Base-by-base conservation (phyloP, 1,140 invertebrate genomes). In the Drosophila gunungcola region DNA sequence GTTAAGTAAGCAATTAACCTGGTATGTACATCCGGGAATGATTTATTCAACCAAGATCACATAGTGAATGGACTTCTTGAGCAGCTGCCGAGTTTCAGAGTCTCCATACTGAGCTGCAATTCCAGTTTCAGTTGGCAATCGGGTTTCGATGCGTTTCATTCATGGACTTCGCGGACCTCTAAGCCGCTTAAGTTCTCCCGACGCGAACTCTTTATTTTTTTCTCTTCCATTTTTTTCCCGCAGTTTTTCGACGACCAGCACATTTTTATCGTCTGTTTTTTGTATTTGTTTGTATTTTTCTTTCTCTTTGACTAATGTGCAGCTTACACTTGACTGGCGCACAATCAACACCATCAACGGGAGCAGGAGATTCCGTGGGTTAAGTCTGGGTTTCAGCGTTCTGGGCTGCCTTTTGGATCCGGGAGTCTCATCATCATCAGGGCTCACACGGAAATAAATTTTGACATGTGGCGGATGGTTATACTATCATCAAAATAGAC, bases 311-410 rank as follows among this genome's bases (percentile, higher is more conserved):
- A 88, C 84, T 88, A 88, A 88, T 88, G 84, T 88, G 76, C 84
- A 88, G 80, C 84, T 89, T 88, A 88, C 84, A 88, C 84, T 88
- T 88, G 84, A 88, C 84, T 89, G 84, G 80, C 84, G 80, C 84
- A 89, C 84, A 88, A 88, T 88, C 84, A 88, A 88, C 84, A 89
- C 84, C 84, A 88, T 84, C 83, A 70, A 63, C 74, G 58, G 61
- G 77, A 58, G 51, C 56, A 55, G 42, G 61, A 51, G 60, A 58
- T 52, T 65, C 72, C 62, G 63, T 55, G 21, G 48, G 42, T 27
- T 41, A 38, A 25, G 64, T 25, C 55, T 39, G 53, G 12, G n/a
- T 27, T 55, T 39, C 10, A 46, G 11, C 27, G 25, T 38, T 61
- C 29, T 43, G 16, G 34, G 34, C 36, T 70, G 52, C 27, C 38